A percentile compares a stretch with the other conserved stretches of the same genome.
phyloP scores from a whole-genome alignment of 2,888 invertebrate species.

The Idaea dimidiata region DNA sequence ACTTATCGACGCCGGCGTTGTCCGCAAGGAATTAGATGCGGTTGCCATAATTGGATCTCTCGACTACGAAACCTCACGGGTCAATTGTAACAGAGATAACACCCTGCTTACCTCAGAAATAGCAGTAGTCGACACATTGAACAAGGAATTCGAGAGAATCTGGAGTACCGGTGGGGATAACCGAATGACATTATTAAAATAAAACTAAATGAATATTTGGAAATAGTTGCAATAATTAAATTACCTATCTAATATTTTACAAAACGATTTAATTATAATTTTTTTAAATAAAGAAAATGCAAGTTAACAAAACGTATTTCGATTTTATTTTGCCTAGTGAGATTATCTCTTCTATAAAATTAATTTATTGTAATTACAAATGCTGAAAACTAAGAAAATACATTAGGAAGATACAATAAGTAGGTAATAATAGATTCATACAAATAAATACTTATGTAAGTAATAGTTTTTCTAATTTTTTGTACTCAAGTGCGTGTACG shows the following conservation, averaged over 20 bases:
- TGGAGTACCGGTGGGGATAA: constrained; percentile 37
- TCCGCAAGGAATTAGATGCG: constrained; percentile 33
- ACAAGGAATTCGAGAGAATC: constrained; percentile 55
- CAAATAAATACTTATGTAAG: constrained; percentile 18
- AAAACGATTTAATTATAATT: constrained; percentile 11
- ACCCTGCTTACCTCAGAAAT: constrained; percentile 55
- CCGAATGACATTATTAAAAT: constrained; percentile 6
- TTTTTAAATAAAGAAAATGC: constrained; percentile 52
- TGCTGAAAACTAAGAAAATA: background rate
- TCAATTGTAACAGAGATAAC: constrained; percentile 47
- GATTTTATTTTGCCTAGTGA: constrained; percentile 64
- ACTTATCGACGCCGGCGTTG: constrained; percentile 53
- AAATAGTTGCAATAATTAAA: background rate
- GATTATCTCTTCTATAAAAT: constrained; percentile 50
- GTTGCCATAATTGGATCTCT: constrained; percentile 56
- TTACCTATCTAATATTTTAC: constrained; percentile 1
- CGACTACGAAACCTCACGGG: constrained; percentile 44
- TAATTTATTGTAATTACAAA: constrained; percentile 18
- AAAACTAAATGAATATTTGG: constrained; percentile 7
- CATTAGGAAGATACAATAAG: constrained; percentile 36
- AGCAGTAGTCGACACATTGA: constrained; percentile 40
- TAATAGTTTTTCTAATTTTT: constrained; percentile 47
- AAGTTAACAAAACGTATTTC: constrained; percentile 67
- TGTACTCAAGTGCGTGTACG: constrained; percentile 72
- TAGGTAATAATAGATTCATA: constrained; percentile 38